Conservation (phyloP, 1,140 invertebrate genomes). For the Drosophila pseudoobscura region DNA sequence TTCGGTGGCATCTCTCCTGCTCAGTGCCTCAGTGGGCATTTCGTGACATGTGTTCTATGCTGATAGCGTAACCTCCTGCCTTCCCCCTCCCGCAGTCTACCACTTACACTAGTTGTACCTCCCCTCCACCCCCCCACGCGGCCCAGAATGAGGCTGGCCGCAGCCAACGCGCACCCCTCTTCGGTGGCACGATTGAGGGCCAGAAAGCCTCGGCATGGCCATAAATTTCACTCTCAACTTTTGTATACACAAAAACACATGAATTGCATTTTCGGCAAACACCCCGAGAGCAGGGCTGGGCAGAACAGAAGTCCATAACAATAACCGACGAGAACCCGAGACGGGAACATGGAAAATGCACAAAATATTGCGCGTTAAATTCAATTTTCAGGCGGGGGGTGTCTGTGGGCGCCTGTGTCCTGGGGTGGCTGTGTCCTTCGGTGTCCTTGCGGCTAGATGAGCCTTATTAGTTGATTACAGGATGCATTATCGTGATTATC, state of each 20-base stretch:
- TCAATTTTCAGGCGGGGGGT: constrained; percentile 63
- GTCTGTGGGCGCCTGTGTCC: not conserved
- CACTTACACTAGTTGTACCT: constrained; percentile 3
- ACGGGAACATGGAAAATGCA: constrained; percentile 69
- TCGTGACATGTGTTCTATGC: constrained; percentile 75
- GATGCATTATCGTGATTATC: constrained; percentile 83
- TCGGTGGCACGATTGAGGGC: constrained; percentile 22
- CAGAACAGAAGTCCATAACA: constrained; percentile 17
- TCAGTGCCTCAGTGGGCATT: constrained; percentile 33
- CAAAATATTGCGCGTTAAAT: constrained; percentile 83
- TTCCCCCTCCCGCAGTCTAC: not conserved
- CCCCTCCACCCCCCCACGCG: constrained; percentile 11
- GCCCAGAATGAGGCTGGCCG: constrained; percentile 60
- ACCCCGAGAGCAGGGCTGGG: constrained; percentile 31
- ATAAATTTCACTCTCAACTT: constrained; percentile 73
- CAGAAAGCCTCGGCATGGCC: constrained; percentile 50
- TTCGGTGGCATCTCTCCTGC: constrained; percentile 17
- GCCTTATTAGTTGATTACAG: constrained; percentile 84
- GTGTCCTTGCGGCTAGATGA: constrained; percentile 69
- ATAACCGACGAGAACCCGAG: constrained; percentile 22
- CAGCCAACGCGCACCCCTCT: constrained; percentile 61
- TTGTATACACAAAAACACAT: constrained; percentile 64
- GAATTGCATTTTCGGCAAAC: constrained; percentile 77
- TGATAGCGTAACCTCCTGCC: constrained; percentile 71
- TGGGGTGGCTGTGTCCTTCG: constrained; percentile 6